phyloP scores from a whole-genome alignment of 2,888 invertebrate genomes.

The Atethmia centrago region DNA sequence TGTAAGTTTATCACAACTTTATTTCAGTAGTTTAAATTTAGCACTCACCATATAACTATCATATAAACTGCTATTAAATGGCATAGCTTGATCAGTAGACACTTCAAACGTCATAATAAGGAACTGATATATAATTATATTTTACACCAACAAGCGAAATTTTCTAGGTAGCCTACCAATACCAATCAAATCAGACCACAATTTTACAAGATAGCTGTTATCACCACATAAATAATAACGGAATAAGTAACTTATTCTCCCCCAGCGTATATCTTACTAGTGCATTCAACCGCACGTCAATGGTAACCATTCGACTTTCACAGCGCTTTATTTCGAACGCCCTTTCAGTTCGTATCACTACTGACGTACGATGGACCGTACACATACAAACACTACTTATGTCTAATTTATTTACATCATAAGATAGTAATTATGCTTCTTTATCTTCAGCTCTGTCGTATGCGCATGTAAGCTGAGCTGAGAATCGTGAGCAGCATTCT shows the following conservation, averaged over 20 bases:
- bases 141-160: slow-evolving; percentile 1
- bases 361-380: neutral
- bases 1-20: slow-evolving; percentile 1
- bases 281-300: neutral
- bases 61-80: neutral
- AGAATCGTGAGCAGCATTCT: slow-evolving; percentile 72
- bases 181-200: neutral
- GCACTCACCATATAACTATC: neutral
- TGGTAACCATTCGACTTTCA: neutral
- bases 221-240: neutral
- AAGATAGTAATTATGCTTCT: neutral
- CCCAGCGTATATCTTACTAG: neutral
- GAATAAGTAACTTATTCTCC: neutral
- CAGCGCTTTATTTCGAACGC: no score
- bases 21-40: neutral
- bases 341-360: neutral
- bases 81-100: neutral
- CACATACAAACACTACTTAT: neutral
- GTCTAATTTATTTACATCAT: neutral
- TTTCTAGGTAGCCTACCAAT: neutral
- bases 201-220: neutral
- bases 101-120: neutral
- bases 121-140: neutral
- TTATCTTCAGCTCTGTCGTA: slow-evolving; percentile 49
- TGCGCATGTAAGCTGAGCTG: slow-evolving; percentile 63